Conservation (phyloP, 2,113 vertebrate species). For the Ptyas mucosa region DNA sequence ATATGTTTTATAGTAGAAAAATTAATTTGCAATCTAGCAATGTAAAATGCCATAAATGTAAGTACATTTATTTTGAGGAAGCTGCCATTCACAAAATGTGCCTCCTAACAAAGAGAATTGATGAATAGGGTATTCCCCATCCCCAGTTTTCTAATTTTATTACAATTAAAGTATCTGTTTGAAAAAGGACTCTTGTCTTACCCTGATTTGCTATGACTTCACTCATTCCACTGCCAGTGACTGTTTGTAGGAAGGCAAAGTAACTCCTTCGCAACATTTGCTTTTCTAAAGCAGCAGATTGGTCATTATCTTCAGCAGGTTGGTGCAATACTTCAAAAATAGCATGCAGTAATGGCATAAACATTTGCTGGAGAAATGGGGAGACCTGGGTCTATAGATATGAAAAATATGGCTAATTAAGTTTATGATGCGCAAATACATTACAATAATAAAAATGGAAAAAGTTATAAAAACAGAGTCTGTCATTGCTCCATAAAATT, state of each 20-base stretch:
- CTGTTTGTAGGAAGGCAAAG: constrained; percentile 91
- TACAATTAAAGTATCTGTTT: not conserved
- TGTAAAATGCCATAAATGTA: not conserved
- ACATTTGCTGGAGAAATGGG: constrained; percentile 95
- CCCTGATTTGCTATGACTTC: constrained; percentile 96
- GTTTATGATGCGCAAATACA: not conserved
- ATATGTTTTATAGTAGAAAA: not conserved
- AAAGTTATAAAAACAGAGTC: not conserved
- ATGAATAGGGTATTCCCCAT: not conserved
- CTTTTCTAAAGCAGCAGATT: constrained; percentile 93
- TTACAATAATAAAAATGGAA: not conserved
- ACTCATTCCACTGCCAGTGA: constrained; percentile 91
- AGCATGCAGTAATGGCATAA: constrained; percentile 92
- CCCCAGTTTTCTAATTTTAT: not conserved
- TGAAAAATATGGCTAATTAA: not conserved
- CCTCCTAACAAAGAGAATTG: not conserved
- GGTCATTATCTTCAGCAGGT: constrained; percentile 96
- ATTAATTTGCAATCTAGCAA: not conserved
- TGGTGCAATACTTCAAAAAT: constrained; percentile 91
- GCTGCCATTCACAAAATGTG: not conserved
- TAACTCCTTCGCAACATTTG: constrained; percentile 96
- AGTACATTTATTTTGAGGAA: not conserved
- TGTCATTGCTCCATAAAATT: not conserved
- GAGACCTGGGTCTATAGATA: constrained; percentile 86
- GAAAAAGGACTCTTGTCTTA: constrained; percentile 51